These are phyloP conservation scores for Capitella teleta DNA, from an alignment of 1,140 invertebrate species.

Conservation along the genomic window DNA sequence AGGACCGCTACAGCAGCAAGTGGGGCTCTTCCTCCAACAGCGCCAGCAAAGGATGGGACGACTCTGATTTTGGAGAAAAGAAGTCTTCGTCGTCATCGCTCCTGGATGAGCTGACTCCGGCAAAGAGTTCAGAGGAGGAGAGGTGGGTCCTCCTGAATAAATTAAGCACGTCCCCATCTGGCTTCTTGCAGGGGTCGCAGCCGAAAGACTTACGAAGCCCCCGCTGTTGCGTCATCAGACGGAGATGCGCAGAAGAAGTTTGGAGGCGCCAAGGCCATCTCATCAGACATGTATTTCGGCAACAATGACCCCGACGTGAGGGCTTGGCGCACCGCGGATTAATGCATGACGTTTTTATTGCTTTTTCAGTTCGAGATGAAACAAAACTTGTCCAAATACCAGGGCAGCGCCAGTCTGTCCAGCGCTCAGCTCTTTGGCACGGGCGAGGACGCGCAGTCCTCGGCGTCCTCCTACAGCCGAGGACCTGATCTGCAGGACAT, in stretches of 20 bases:
- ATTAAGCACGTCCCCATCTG: too few relatives aligned
- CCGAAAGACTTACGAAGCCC: conserved; percentile 21
- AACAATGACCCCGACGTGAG: conserved; percentile 54
- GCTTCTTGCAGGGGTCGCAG: conserved; percentile 13
- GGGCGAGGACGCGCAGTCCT: conserved; percentile 9
- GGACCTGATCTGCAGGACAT: conserved; percentile 83
- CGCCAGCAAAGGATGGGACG: too few relatives aligned
- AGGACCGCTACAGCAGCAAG: not conserved
- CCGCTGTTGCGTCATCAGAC: too few relatives aligned
- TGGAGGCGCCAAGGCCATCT: conserved; percentile 91
- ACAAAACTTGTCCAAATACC: conserved; percentile 62
- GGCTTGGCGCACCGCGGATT: conserved; percentile 2
- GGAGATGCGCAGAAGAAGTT: conserved; percentile 80
- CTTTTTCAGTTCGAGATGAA: conserved; percentile 52
- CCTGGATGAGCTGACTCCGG: too few relatives aligned
- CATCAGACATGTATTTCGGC: conserved; percentile 77
- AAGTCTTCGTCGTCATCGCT: too few relatives aligned
- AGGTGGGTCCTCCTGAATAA: too few relatives aligned
- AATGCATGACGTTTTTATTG: not conserved
- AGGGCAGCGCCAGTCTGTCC: conserved; percentile 66
- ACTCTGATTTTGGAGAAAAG: too few relatives aligned
- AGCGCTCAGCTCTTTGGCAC: conserved; percentile 89
- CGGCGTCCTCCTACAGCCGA: conserved; percentile 13
- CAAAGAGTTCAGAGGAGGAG: too few relatives aligned
- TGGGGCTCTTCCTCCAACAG: too few relatives aligned